These are phyloP conservation scores for Heliocidaris erythrogramma DNA, from an alignment of 35 echinoderm and acorn worm genomes.

Conservation along the genomic window DNA sequence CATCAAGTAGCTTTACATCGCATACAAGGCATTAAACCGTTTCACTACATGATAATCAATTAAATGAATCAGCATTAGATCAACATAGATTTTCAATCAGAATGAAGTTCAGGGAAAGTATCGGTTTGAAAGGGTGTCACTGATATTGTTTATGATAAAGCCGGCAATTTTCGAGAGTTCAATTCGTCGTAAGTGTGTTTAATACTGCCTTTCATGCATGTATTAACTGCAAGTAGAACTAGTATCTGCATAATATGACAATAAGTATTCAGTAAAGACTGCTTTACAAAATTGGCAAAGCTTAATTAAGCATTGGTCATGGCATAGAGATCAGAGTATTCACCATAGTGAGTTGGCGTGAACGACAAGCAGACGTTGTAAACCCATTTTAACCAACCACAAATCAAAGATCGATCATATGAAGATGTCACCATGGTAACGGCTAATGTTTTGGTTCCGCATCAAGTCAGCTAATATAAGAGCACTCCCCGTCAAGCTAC, in stretches of 20 bases:
- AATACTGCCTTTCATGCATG: no score
- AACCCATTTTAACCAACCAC: not conserved
- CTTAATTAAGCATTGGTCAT: not conserved
- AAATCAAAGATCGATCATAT: conserved; percentile 18
- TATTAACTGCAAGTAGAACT: not conserved
- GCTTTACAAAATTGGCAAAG: not conserved
- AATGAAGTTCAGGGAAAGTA: no score
- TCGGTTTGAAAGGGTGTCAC: no score
- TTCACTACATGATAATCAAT: no score
- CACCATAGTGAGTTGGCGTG: not conserved
- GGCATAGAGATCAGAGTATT: not conserved
- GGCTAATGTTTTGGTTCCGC: conserved; percentile 1
- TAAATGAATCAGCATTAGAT: no score
- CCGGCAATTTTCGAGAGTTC: no score
- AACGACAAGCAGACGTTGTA: not conserved
- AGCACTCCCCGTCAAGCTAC: not conserved
- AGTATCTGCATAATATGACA: not conserved
- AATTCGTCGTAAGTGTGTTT: no score
- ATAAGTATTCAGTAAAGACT: not conserved
- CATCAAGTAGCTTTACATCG: no score
- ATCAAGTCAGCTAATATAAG: conserved; percentile 2
- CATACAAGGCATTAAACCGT: no score
- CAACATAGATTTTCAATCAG: no score
- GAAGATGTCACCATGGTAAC: not conserved
- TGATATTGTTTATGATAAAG: no score